These are phyloP conservation scores for Perccottus glenii DNA, from an alignment of 2,113 vertebrate species.

Conservation along the genomic window DNA sequence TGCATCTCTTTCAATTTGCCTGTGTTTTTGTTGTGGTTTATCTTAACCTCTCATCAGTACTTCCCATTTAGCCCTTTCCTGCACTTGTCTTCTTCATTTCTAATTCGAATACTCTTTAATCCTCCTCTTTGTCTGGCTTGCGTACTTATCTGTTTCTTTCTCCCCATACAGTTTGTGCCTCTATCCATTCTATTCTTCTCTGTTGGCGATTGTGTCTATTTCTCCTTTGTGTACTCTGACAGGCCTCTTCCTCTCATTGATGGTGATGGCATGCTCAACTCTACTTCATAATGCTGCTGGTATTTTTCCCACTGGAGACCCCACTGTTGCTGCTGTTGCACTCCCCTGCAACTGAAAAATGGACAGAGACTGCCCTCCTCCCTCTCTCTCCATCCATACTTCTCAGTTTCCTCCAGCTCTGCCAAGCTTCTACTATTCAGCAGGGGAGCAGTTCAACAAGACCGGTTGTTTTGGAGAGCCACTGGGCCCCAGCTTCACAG, in stretches of 20 bases:
- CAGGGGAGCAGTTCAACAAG: constrained; percentile 69
- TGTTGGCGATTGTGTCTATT: constrained; percentile 54
- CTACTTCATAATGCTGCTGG: constrained; percentile 62
- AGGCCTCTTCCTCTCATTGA: constrained; percentile 74
- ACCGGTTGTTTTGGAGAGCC: constrained; percentile 74
- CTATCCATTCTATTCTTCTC: constrained; percentile 41
- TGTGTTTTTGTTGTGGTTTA: constrained; percentile 50
- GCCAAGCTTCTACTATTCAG: constrained; percentile 72
- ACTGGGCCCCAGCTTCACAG: constrained; percentile 61
- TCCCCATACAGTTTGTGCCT: constrained; percentile 40
- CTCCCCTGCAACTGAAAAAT: constrained; percentile 45
- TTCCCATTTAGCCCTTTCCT: constrained; percentile 33
- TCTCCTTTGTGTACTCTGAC: constrained; percentile 66
- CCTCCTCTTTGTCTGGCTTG: constrained; percentile 42
- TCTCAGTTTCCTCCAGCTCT: constrained; percentile 68
- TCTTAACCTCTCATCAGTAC: constrained; percentile 54
- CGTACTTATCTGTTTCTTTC: constrained; percentile 25
- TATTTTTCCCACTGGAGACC: constrained; percentile 74
- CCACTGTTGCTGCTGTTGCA: constrained; percentile 57
- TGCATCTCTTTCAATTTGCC: constrained; percentile 52
- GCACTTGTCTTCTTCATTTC: constrained; percentile 40
- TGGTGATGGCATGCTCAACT: constrained; percentile 68
- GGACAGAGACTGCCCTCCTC: constrained; percentile 49
- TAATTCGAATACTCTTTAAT: constrained; percentile 58
- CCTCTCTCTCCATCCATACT: constrained; percentile 47